Evolutionary conservation across 1,140 invertebrate genomes (phyloP).

Genomic region (Heliconius congener): DNA sequence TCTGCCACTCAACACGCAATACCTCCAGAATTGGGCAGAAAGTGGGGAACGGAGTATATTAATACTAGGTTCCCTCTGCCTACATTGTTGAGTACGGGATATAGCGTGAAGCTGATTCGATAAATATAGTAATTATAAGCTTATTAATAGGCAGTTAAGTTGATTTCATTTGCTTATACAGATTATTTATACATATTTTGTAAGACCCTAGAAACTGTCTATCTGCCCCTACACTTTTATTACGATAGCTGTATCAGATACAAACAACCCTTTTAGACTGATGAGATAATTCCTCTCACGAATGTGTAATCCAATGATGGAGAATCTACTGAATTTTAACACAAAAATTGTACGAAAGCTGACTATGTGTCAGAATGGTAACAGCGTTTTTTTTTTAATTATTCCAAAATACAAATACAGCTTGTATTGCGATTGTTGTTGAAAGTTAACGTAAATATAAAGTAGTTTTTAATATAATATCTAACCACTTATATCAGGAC

Average conservation of each 20-base stretch:
- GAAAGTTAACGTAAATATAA: background rate
- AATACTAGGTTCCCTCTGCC: too few relatives aligned
- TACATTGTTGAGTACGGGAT: too few relatives aligned
- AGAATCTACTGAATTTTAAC: slow-evolving; percentile 15
- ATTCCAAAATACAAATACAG: background rate
- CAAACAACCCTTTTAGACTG: slow-evolving; percentile 39
- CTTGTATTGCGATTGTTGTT: background rate
- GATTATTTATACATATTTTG: background rate
- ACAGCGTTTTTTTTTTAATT: background rate
- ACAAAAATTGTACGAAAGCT: background rate
- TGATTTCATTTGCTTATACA: background rate
- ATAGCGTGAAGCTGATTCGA: background rate
- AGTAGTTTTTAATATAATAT: background rate
- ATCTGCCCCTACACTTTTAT: slow-evolving; percentile 19
- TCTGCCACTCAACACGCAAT: too few relatives aligned
- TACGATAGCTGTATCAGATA: slow-evolving; percentile 32
- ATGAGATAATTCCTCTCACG: slow-evolving; percentile 38
- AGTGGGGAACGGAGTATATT: too few relatives aligned
- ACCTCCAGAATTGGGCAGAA: too few relatives aligned
- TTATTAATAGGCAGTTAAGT: background rate
- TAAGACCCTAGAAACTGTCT: slow-evolving; percentile 1
- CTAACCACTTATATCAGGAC: too few relatives aligned
- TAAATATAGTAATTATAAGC: background rate
- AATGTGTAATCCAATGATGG: slow-evolving; percentile 29
- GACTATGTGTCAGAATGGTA: background rate